A percentile compares a stretch with the other conserved stretches of the same genome.
Conservation (phyloP, 2,113 vertebrate species). For the Brachyistius frenatus region DNA sequence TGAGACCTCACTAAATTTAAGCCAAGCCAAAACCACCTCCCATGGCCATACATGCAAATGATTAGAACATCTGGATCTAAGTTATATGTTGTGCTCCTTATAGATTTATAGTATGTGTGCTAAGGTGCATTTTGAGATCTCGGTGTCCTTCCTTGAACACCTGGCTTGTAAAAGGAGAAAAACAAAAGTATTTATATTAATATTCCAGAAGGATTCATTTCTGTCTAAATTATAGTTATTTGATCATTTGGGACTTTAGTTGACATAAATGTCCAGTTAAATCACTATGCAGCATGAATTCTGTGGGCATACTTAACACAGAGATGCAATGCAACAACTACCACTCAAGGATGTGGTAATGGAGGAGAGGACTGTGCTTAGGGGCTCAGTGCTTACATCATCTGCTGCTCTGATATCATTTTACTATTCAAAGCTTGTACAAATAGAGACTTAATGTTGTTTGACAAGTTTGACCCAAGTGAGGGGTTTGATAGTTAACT, state of each 20-base stretch:
- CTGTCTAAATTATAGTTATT: no score
- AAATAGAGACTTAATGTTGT: neutral
- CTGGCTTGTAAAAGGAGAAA: no score
- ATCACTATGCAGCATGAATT: neutral
- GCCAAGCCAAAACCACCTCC: conserved; percentile 1
- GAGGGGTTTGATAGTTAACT: neutral
- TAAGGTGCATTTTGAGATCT: no score
- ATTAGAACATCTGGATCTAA: conserved; percentile 21
- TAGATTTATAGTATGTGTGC: neutral
- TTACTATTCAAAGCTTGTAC: no score
- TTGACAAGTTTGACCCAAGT: neutral
- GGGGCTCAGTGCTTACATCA: neutral
- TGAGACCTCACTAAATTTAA: neutral
- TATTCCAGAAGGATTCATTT: no score
- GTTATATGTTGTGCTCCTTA: neutral
- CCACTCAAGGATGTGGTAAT: neutral
- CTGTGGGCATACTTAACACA: no score
- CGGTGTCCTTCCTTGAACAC: no score
- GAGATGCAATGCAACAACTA: no score
- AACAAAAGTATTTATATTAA: no score
- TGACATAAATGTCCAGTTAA: neutral
- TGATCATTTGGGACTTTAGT: no score
- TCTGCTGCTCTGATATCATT: neutral
- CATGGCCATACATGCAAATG: neutral
- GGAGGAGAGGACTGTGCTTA: neutral